These are phyloP conservation scores for Bradysia coprophila DNA, from an alignment of 1,140 invertebrate genomes.

Conservation along the genomic window DNA sequence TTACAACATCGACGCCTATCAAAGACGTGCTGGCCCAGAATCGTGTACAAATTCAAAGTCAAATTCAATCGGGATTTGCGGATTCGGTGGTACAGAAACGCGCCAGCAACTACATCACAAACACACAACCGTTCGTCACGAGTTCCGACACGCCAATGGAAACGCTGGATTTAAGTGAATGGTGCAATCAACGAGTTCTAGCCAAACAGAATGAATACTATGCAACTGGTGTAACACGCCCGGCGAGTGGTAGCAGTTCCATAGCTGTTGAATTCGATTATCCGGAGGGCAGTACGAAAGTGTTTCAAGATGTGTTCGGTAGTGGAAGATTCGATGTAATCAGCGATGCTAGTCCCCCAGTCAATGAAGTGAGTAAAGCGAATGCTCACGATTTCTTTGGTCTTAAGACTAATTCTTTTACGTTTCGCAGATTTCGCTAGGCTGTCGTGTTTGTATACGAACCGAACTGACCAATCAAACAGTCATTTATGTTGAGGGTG, in stretches of 20 bases:
- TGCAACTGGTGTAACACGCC: slow-evolving; percentile 56
- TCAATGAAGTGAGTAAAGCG: slow-evolving; percentile 28
- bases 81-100: not conserved
- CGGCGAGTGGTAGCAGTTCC: slow-evolving; percentile 29
- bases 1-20: not conserved
- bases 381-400: not conserved
- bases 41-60: slow-evolving; percentile 7
- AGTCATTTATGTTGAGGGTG: slow-evolving; percentile 66
- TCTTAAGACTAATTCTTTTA: not conserved
- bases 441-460: slow-evolving; percentile 28
- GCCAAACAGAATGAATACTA: slow-evolving; percentile 67
- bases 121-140: slow-evolving; percentile 2
- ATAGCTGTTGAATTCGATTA: slow-evolving; percentile 57
- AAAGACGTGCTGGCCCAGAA: not conserved
- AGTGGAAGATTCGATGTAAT: slow-evolving; percentile 73
- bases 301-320: slow-evolving; percentile 51
- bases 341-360: slow-evolving; percentile 77
- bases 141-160: slow-evolving; percentile 11
- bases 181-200: slow-evolving; percentile 75
- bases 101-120: not conserved
- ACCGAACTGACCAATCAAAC: slow-evolving; percentile 26
- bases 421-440: slow-evolving; percentile 24
- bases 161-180: slow-evolving; percentile 69
- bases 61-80: not conserved
- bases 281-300: slow-evolving; percentile 30